Conservation (phyloP, 2,888 invertebrate species). For the Caenorhabditis sinica region DNA sequence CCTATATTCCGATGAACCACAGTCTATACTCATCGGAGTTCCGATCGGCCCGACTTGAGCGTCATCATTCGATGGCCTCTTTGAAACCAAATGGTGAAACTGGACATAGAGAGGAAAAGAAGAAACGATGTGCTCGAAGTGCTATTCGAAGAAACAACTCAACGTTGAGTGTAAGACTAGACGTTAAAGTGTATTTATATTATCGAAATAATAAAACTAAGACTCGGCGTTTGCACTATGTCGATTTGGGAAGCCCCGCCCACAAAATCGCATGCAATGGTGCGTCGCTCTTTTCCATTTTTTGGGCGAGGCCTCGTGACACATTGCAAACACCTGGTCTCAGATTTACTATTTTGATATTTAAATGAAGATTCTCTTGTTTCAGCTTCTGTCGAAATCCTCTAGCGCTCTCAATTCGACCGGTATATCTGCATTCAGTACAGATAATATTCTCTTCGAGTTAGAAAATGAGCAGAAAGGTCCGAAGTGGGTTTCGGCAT, state of each 20-base stretch:
- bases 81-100: slow-evolving; percentile 55
- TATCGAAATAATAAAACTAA: too few species aligned
- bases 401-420: slow-evolving; percentile 22
- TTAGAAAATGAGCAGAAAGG: slow-evolving; percentile 11
- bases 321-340: too few species aligned
- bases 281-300: too few species aligned
- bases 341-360: too few species aligned
- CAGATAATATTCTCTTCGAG: slow-evolving; percentile 18
- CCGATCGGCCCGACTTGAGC: slow-evolving; percentile 46
- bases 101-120: slow-evolving; percentile 30
- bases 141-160: slow-evolving; percentile 46
- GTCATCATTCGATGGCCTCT: slow-evolving; percentile 57
- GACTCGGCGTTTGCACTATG: too few species aligned
- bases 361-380: neutral
- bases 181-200: too few species aligned
- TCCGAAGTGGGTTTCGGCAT: slow-evolving; percentile 46
- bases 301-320: too few species aligned
- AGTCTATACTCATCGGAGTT: slow-evolving; percentile 58
- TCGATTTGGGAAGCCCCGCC: too few species aligned
- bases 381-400: slow-evolving; percentile 44
- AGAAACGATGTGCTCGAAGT: slow-evolving; percentile 37
- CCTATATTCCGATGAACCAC: slow-evolving; percentile 69
- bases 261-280: too few species aligned
- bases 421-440: slow-evolving; percentile 4
- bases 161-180: slow-evolving; percentile 53